Base-by-base conservation (phyloP, 2,888 invertebrate species). In the Caenorhabditis wallacei region DNA sequence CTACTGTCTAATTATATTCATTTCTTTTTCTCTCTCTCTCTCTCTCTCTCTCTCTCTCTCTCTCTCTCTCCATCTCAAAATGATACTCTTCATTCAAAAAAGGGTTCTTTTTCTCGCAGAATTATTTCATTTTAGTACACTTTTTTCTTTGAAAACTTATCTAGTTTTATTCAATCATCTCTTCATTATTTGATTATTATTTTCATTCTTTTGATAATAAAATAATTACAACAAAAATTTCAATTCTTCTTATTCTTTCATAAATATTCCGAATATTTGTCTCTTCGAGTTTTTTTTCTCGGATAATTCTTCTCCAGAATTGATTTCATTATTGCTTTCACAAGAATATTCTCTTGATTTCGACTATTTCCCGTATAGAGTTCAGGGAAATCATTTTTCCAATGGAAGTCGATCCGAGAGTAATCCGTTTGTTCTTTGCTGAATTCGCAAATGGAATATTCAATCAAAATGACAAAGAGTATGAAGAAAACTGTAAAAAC, bases 61-160 rank as follows among this genome's bases (percentile, higher is more conserved):
- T n/a, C n/a, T n/a, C n/a, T n/a, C n/a, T n/a, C n/a, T n/a, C n/a
- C n/a, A n/a, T n/a, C n/a, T n/a, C 13, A 16, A 46, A 46, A 46
- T 46, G n/a, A 46, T 30, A 30, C 30, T 30, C 30, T 30, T 30
- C 3, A 5, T 30, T 8, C 8, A 8, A 30, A 3, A 30, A 30
- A 53, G 54, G 54, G 54, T 54, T 16, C 54, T 53, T 13, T 13
- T 11, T 11, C 24, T 26, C 24, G 54, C 22, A 46, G 16, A 54
- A 24, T 16, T 54, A 13, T 16, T 46, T n/a, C 46, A 46, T 46
- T 37, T 20, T 35, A 57, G 56, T 56, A 56, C 56, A 56, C 56
- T 22, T 30, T 30, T 30, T 30, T 30, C 30, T 30, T 30, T 30
- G 30, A 30, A 30, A 8, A 30, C 2, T 48, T 48, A 16, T n/a